A percentile compares a stretch with the other conserved stretches of the same genome.
Conservation (phyloP, 2,113 vertebrate genomes). For the Planiliza haematocheilus region DNA sequence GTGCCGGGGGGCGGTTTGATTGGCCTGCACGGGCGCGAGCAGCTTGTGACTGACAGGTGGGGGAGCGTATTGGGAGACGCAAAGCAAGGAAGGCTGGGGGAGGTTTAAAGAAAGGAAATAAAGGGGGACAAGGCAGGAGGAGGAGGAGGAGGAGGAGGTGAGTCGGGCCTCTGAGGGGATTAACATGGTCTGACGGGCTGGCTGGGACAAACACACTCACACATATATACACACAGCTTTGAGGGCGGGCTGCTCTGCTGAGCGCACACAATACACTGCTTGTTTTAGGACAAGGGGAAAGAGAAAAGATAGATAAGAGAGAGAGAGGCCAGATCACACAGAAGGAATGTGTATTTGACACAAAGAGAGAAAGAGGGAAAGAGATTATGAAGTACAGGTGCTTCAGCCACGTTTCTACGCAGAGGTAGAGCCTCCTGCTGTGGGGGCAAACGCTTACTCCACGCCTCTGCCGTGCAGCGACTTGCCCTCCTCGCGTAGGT, state of each 20-base stretch:
- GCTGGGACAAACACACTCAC: conserved; percentile 61
- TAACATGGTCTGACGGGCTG: conserved; percentile 81
- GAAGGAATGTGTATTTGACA: conserved; percentile 62
- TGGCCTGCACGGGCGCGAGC: conserved; percentile 31
- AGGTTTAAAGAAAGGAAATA: neutral
- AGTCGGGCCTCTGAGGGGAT: conserved; percentile 76
- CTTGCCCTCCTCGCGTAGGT: no score
- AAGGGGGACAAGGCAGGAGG: conserved; percentile 18
- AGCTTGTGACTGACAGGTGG: conserved; percentile 54
- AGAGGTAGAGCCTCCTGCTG: no score
- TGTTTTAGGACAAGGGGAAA: conserved; percentile 74
- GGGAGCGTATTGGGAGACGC: conserved; percentile 46
- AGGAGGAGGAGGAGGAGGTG: conserved; percentile 64
- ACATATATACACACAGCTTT: conserved; percentile 50
- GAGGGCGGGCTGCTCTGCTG: conserved; percentile 75
- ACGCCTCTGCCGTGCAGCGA: no score
- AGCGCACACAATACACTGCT: conserved; percentile 78
- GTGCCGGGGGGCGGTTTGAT: conserved; percentile 47
- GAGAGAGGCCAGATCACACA: conserved; percentile 66
- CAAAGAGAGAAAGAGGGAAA: conserved; percentile 12
- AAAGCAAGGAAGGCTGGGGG: conserved; percentile 26
- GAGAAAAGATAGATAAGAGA: conserved; percentile 72
- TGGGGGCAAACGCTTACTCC: no score
- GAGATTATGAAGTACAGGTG: conserved; percentile 64
- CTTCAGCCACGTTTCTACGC: no score